Conservation (phyloP, 1,140 invertebrate genomes). For the Drosophila saltans region DNA sequence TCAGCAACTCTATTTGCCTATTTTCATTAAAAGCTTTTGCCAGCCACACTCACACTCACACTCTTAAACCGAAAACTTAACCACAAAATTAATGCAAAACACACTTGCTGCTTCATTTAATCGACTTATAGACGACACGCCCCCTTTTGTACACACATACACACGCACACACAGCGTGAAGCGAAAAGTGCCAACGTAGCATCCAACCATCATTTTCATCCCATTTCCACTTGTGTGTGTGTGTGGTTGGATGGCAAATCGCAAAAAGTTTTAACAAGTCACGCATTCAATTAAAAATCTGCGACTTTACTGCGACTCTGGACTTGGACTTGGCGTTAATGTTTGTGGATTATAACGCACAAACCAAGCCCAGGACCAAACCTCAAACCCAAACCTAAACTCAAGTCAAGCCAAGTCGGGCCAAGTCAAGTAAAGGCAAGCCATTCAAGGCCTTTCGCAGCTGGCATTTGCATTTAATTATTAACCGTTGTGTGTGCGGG, state of each 20-base stretch:
- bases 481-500: slow-evolving; percentile 40
- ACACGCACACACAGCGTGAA: neutral
- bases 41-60: neutral
- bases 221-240: neutral
- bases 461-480: slow-evolving; percentile 72
- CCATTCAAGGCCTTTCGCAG: slow-evolving; percentile 39
- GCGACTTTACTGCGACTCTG: slow-evolving; percentile 14
- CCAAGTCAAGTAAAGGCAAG: neutral
- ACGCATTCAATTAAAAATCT: slow-evolving; percentile 76
- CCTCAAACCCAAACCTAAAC: neutral
- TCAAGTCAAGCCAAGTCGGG: neutral
- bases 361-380: slow-evolving; percentile 5
- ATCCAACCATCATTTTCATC: slow-evolving; percentile 11
- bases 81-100: slow-evolving; percentile 27
- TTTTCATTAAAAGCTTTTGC: slow-evolving; percentile 46
- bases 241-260: slow-evolving; percentile 45
- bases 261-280: slow-evolving; percentile 77
- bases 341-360: slow-evolving; percentile 59
- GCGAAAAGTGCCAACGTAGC: slow-evolving; percentile 51
- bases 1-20: slow-evolving; percentile 16
- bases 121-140: slow-evolving; percentile 48
- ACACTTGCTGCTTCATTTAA: slow-evolving; percentile 56
- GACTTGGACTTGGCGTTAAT: slow-evolving; percentile 49
- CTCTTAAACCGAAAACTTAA: slow-evolving; percentile 8
- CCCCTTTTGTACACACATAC: neutral